phyloP scores from a whole-genome alignment of 2,113 vertebrate species.

The Gadus macrocephalus region DNA sequence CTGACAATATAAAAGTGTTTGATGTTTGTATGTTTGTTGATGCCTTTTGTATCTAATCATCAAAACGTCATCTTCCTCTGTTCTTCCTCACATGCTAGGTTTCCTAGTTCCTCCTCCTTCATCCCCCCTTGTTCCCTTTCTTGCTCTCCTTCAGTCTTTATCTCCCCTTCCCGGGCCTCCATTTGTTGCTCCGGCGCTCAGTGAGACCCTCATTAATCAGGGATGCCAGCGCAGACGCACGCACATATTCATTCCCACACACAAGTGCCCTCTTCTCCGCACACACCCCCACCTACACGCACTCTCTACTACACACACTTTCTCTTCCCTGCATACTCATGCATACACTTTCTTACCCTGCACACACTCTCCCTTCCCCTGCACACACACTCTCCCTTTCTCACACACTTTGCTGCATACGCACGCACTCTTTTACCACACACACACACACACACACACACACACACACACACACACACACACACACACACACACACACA shows the following conservation, averaged over 20 bases:
- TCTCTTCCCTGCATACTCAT: neutral
- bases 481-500: neutral
- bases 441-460: neutral
- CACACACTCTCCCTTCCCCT: neutral
- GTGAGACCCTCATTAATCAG: slow-evolving; percentile 3
- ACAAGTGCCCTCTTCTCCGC: neutral
- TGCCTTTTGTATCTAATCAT: neutral
- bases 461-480: neutral
- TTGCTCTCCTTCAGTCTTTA: neutral
- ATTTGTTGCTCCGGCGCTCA: neutral
- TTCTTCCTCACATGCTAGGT: too few relatives aligned
- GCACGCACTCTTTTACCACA: neutral
- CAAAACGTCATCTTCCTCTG: neutral
- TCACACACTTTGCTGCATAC: too few relatives aligned
- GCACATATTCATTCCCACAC: neutral
- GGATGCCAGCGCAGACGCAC: neutral
- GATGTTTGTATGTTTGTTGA: too few relatives aligned
- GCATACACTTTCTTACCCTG: neutral
- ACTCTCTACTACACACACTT: neutral
- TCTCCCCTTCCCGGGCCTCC: neutral
- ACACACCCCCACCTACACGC: neutral
- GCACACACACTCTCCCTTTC: too few relatives aligned
- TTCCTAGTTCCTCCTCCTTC: neutral
- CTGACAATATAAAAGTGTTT: too few relatives aligned
- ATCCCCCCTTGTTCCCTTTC: neutral